Base-by-base conservation (phyloP, 2,888 invertebrate species). In the Pharmacophagus antenor region DNA sequence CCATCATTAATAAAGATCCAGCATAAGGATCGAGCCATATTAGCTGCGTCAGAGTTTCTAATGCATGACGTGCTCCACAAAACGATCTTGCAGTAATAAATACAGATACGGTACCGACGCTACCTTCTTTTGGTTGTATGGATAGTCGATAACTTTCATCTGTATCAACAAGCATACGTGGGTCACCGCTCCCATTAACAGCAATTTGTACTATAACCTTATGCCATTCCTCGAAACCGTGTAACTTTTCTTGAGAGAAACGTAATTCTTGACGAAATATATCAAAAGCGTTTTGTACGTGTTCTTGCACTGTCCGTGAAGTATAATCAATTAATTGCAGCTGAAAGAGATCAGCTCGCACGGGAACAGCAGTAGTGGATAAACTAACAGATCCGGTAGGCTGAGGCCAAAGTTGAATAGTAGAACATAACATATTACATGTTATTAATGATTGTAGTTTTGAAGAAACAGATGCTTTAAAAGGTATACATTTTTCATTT, bases 11-110 rank as follows among this genome's bases (percentile, higher is more conserved):
- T 60, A 95, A 80, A 8, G 92, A 80, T 7, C 92, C 92, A 5
- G 82, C 76, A 21, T 85, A 86, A 23, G 94, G 92, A 67, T 95
- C 95, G 77, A 93, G 92, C 95, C 95, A 95, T 59, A 95, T 92
- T 63, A 95, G 82, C 73, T 96, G 96, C n/a, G 93, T 92, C 20
- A 96, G 78, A 0, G 95, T 95, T 74, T 95, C 95, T 15, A 96
- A 81, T 0, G 92, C 96, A 72, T 95, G 95, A 0, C 95, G 91
- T 0, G 94, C 95, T 0, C 96, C 96, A 72, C 94, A 95, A 80
- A 93, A 95, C 0, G 94, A 93, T 25, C 88, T 91, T 0, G 94
- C 94, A 15, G 76, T 82, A 42, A 95, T 93, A 63, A 92, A 92
- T 1, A 92, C 94, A 6, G 89, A 79, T 8, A 94, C 72, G 21